A percentile compares a stretch with the other conserved stretches of the same genome.
phyloP scores from a whole-genome alignment of 2,888 invertebrate genomes.

The Leucoma salicis region DNA sequence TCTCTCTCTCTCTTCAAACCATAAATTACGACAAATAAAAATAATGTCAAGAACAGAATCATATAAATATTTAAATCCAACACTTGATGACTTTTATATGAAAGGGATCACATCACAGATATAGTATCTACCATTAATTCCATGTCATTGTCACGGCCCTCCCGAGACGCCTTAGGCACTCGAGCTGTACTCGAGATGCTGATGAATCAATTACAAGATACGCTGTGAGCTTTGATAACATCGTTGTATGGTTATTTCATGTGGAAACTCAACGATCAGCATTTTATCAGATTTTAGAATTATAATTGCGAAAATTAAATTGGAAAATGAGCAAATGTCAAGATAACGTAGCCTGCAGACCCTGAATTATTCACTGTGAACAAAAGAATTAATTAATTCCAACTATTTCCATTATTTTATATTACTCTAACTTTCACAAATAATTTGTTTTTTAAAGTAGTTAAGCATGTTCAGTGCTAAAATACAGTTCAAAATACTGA shows the following conservation, averaged over 20 bases:
- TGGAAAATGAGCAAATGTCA: too few relatives aligned
- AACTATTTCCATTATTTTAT: too few relatives aligned
- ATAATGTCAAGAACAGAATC: background rate
- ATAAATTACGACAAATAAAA: background rate
- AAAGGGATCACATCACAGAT: slow-evolving; percentile 38
- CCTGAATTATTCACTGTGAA: too few relatives aligned
- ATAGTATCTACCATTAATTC: slow-evolving; percentile 48
- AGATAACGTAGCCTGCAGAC: too few relatives aligned
- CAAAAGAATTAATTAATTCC: too few relatives aligned
- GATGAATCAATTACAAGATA: slow-evolving; percentile 41
- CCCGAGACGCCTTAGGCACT: slow-evolving; percentile 19
- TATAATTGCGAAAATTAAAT: too few relatives aligned
- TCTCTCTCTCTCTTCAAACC: too few relatives aligned
- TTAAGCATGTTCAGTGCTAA: too few relatives aligned
- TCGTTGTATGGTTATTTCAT: slow-evolving; percentile 6
- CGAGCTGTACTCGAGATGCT: slow-evolving; percentile 29
- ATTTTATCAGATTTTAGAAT: too few relatives aligned
- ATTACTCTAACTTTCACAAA: too few relatives aligned
- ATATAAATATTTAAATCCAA: background rate
- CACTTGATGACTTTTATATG: slow-evolving; percentile 26
- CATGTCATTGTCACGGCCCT: slow-evolving; percentile 36
- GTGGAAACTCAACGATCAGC: background rate
- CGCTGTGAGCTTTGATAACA: slow-evolving; percentile 18
- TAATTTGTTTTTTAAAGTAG: too few relatives aligned
- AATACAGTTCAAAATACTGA: too few relatives aligned